Evolutionary conservation across 1,140 invertebrate species (phyloP), one percentile per base, ranked within the genome.

Genomic region (Druon quercuslanigerum): DNA sequence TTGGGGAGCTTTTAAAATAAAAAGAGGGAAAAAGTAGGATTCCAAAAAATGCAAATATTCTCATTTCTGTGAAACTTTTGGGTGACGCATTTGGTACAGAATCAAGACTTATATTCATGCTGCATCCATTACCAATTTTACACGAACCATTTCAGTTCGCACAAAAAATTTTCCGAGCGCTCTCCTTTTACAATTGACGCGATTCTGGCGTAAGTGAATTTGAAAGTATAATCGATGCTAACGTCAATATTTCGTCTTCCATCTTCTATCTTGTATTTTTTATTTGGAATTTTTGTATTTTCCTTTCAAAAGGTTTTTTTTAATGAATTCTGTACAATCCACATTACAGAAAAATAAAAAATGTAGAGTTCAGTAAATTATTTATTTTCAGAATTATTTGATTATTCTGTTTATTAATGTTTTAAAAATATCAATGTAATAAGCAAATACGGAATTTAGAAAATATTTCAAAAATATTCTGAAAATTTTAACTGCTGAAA

Each of bases 151-250:
- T 89, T 88, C 84, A 85, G 75, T 72, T 9, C 72, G 74, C 51
- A 76, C 71, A 54, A 78, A 80, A 77, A 76, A 87, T 83, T 80
- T 84, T 84, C 79, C 71, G 17, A 72, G 50, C 74, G 70, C 25
- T 57, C 51, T 51, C 50, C 51, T 82, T 76, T 83, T 85, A 84
- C 87, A 87, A 88, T 88, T 66, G 83, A 72, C 73, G 73, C 71
- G 80, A 87, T 84, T 83, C 73, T 75, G 71, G 52, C 74, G 71
- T 71, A 60, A 79, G 46, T 74, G 71, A 78, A 87, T 88, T 88
- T 88, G 80, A 88, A 89, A 87, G 86, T 88, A 87, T 88, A 89
- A 88, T 89, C 71, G 50, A 73, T n/a, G 51, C 8, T 3, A 57
- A 66, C 73, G 46, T 73, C 14, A 52, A 52, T 71, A 51, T 52